Conservation (phyloP, 2,797 vertebrate species). For the Channa striata region DNA sequence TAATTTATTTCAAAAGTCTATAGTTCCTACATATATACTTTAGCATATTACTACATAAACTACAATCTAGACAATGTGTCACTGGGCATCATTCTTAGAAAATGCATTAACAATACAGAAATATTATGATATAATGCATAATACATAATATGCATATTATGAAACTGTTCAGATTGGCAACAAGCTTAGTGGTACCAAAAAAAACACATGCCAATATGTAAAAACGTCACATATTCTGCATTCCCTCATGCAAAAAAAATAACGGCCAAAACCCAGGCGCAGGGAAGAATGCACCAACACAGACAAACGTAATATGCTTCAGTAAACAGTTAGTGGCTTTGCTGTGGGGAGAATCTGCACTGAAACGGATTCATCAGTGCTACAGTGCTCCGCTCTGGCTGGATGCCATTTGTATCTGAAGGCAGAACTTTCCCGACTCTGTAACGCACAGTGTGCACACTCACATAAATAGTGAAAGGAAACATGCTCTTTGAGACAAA, state of each 20-base stretch:
- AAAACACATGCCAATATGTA: too few species aligned
- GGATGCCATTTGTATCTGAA: constrained; percentile 69
- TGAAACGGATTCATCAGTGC: constrained; percentile 70
- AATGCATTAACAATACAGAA: neutral
- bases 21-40: too few species aligned
- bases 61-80: too few species aligned
- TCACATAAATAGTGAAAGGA: constrained; percentile 59
- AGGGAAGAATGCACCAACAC: neutral
- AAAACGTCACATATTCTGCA: neutral
- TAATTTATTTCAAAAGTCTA: too few species aligned
- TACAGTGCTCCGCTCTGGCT: constrained; percentile 51
- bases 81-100: neutral
- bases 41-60: too few species aligned
- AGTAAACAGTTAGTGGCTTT: constrained; percentile 46
- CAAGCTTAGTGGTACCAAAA: neutral
- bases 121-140: too few species aligned
- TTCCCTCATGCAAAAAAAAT: neutral
- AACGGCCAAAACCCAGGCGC: neutral
- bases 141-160: too few species aligned
- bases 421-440: constrained; percentile 44
- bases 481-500: constrained; percentile 44
- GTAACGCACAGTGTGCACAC: constrained; percentile 48
- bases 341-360: constrained; percentile 66
- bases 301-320: constrained; percentile 40
- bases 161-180: neutral